Percentiles rank a stretch among this genome's conserved stretches.
These are phyloP conservation scores for Agapostemon virescens DNA, from an alignment of 2,888 invertebrate genomes.

Conservation along the genomic window DNA sequence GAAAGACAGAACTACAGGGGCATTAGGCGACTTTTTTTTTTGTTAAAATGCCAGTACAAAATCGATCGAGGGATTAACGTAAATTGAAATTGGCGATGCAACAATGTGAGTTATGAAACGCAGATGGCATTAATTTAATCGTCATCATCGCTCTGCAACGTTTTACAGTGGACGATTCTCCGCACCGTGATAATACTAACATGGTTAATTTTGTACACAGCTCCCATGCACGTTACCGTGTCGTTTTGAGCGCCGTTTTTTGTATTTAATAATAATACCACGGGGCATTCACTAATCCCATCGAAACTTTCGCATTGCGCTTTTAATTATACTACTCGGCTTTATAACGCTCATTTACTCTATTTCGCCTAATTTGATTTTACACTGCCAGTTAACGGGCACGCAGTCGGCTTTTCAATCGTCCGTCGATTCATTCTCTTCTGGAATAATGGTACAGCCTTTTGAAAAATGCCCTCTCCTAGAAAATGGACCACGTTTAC, in stretches of 20 bases:
- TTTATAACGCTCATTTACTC: constrained; percentile 1
- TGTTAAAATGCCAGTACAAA: too few species aligned
- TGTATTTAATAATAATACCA: background rate
- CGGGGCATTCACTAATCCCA: background rate
- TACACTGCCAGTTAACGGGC: background rate
- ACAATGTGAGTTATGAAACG: too few species aligned
- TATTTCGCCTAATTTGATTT: constrained; percentile 6
- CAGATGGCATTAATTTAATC: background rate
- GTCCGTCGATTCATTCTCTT: background rate
- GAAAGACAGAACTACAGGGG: too few species aligned
- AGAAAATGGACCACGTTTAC: background rate
- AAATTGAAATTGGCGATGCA: too few species aligned
- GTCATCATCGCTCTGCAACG: background rate
- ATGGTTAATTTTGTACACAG: background rate
- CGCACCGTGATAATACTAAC: background rate
- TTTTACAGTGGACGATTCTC: background rate
- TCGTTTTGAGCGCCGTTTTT: background rate
- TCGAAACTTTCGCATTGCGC: background rate
- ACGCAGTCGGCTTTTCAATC: background rate
- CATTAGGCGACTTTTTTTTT: too few species aligned
- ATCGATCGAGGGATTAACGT: too few species aligned
- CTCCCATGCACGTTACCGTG: background rate
- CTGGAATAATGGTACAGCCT: background rate
- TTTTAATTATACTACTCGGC: background rate
- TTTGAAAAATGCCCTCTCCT: background rate